Conservation (phyloP, 2,797 vertebrate species). For the Anas flavirostris region DNA sequence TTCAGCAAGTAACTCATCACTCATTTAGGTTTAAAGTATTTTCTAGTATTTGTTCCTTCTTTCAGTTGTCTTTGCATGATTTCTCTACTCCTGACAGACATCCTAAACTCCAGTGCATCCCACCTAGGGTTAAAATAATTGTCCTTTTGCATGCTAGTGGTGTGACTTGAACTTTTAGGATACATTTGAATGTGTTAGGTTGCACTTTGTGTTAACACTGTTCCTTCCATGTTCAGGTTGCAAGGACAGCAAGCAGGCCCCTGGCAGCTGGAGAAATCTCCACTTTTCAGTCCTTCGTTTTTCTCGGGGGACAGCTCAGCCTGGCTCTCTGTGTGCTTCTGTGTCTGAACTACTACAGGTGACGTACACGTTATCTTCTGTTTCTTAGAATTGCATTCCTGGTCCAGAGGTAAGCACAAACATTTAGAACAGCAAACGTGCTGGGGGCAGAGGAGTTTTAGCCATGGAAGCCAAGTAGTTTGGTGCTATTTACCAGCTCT, state of each 20-base stretch:
- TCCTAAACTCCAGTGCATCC: background rate
- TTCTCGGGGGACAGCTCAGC: slow-evolving; percentile 92
- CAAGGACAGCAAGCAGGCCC: slow-evolving; percentile 89
- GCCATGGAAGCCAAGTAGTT: background rate
- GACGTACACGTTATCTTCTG: background rate
- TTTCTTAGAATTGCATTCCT: background rate
- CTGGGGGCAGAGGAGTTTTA: background rate
- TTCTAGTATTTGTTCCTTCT: background rate
- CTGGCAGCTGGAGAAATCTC: slow-evolving; percentile 92
- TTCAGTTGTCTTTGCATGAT: background rate
- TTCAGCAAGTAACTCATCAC: background rate
- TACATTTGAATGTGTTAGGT: background rate
- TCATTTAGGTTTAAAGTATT: background rate
- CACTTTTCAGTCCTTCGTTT: slow-evolving; percentile 86
- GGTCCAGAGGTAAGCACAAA: background rate
- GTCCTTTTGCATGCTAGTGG: background rate
- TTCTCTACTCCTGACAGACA: background rate
- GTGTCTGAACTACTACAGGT: slow-evolving; percentile 97
- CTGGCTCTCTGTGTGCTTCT: slow-evolving; percentile 90
- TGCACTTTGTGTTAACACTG: background rate
- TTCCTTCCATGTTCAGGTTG: slow-evolving; percentile 82
- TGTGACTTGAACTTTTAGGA: background rate
- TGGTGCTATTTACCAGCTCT: background rate
- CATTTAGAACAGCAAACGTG: background rate
- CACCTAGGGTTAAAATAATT: background rate